Evolutionary conservation across 1,140 invertebrate genomes (phyloP).

Genomic region (Diorhabda elongata): DNA sequence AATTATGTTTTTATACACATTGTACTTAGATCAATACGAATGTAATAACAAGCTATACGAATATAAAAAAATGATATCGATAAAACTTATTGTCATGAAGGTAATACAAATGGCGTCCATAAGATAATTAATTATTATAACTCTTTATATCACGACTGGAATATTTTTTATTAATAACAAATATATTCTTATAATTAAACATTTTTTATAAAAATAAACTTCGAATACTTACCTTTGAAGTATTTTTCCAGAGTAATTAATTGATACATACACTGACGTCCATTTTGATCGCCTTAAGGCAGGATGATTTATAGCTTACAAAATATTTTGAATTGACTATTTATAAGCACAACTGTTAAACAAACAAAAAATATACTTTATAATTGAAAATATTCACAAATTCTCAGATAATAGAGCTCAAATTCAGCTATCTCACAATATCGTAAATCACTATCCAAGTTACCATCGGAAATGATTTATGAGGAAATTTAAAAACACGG

Average conservation of each 20-base stretch:
- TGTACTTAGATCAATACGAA: neutral
- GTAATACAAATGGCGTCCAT: neutral
- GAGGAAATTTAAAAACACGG: neutral
- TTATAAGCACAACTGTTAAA: neutral
- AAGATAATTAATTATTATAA: neutral
- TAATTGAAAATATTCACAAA: neutral
- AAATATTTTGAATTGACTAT: neutral
- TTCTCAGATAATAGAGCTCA: neutral
- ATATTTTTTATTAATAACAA: neutral
- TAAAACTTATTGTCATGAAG: neutral
- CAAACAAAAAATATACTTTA: neutral
- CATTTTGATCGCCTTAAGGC: neutral
- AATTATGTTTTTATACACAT: no score
- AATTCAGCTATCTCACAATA: neutral
- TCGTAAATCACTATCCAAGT: neutral
- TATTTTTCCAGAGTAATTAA: neutral
- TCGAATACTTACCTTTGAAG: neutral
- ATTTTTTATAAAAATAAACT: neutral
- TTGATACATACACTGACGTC: neutral
- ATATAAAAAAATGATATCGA: neutral
- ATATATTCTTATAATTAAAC: neutral
- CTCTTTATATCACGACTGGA: neutral
- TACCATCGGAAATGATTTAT: neutral
- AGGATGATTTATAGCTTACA: neutral
- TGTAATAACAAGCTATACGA: neutral